A percentile compares a stretch with the other conserved stretches of the same genome.
Conservation (phyloP, 2,888 invertebrate genomes). For the Agrotis exclamationis region DNA sequence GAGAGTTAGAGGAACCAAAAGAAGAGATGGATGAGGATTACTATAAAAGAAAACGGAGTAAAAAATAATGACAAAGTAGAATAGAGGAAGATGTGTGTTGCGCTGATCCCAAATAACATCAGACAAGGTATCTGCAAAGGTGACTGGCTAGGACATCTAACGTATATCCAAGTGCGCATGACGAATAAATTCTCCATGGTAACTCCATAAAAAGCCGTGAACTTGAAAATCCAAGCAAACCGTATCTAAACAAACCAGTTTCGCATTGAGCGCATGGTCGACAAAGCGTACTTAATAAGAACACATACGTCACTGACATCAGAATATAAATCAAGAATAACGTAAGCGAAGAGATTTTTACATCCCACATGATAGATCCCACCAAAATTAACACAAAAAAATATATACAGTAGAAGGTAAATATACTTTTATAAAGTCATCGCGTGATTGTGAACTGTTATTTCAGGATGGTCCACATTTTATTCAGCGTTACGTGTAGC, state of each 20-base stretch:
- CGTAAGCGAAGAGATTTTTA: neutral
- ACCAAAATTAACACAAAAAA: conserved; percentile 27
- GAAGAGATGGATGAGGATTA: neutral
- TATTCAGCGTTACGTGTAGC: conserved; percentile 30
- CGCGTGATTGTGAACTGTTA: conserved; percentile 16
- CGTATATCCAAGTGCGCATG: neutral
- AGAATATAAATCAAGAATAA: conserved; percentile 20
- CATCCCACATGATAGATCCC: neutral
- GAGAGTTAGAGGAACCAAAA: neutral
- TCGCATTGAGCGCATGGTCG: conserved; percentile 31
- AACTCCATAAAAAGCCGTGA: conserved; percentile 34
- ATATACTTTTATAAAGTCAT: conserved; percentile 21
- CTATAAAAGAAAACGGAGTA: neutral
- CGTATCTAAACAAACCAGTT: conserved; percentile 26
- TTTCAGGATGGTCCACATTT: conserved; percentile 42
- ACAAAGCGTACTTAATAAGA: conserved; percentile 36
- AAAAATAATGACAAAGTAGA: neutral
- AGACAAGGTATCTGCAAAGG: neutral
- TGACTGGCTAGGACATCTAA: too few relatives aligned
- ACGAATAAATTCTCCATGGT: neutral
- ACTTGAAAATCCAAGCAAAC: conserved; percentile 32
- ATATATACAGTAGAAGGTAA: conserved; percentile 17
- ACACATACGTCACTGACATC: conserved; percentile 25
- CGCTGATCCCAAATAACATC: neutral
- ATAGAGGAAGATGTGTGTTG: neutral